These are phyloP conservation scores for Zoroaster sp. DNA, from an alignment of 53 echinoderm and acorn worm species.

Conservation along the genomic window DNA sequence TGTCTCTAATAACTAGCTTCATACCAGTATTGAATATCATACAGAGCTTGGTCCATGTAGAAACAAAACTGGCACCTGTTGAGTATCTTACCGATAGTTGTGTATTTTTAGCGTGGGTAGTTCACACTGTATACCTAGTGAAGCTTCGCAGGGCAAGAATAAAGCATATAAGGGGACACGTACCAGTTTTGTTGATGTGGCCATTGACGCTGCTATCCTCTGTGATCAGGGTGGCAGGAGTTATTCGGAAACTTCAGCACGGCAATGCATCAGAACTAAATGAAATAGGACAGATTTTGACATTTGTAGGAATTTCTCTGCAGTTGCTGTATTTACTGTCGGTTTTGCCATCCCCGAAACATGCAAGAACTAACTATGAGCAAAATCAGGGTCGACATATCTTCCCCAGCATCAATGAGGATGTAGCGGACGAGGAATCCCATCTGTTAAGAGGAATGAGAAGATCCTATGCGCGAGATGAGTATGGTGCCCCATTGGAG, in stretches of 20 bases:
- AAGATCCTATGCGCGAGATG: slow-evolving; percentile 17
- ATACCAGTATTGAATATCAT: slow-evolving; percentile 45
- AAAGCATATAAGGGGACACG: slow-evolving; percentile 65
- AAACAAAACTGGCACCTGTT: slow-evolving; percentile 49
- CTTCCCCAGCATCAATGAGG: slow-evolving; percentile 85
- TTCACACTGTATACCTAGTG: slow-evolving; percentile 74
- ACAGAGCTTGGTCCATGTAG: slow-evolving; percentile 15
- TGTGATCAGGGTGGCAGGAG: slow-evolving; percentile 60
- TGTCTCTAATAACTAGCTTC: slow-evolving; percentile 55
- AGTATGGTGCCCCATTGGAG: slow-evolving; percentile 33
- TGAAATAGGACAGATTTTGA: slow-evolving; percentile 36
- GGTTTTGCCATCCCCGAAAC: slow-evolving; percentile 72
- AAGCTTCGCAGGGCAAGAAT: slow-evolving; percentile 61
- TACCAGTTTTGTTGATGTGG: slow-evolving; percentile 74
- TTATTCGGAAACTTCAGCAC: slow-evolving; percentile 54
- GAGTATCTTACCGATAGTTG: slow-evolving; percentile 68
- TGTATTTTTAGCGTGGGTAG: slow-evolving; percentile 71
- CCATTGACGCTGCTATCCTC: slow-evolving; percentile 59
- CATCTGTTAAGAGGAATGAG: slow-evolving; percentile 22
- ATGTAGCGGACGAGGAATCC: slow-evolving; percentile 55
- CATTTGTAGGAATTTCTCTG: slow-evolving; percentile 48
- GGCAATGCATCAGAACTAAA: slow-evolving; percentile 30
- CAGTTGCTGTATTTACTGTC: slow-evolving; percentile 78
- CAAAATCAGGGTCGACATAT: slow-evolving; percentile 8
- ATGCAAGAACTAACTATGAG: slow-evolving; percentile 65